Conservation (phyloP, 2,888 invertebrate species). For the Mechanitis mazaeus region DNA sequence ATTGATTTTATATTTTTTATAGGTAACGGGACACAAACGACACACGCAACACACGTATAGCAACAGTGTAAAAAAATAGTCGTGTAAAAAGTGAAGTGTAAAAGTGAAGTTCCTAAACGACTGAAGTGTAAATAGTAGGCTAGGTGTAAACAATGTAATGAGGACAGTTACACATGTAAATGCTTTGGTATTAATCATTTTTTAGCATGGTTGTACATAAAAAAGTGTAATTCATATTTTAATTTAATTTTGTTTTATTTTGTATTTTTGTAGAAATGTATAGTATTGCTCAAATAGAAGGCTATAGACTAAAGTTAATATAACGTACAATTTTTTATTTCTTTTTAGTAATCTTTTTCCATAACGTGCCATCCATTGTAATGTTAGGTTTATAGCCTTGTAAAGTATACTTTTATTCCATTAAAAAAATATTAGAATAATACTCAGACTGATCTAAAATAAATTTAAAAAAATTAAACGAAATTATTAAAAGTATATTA, state of each 20-base stretch:
- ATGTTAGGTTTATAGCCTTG: neutral
- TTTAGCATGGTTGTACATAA: neutral
- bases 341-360: neutral
- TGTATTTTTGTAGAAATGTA: slow-evolving; percentile 5
- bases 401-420: slow-evolving; percentile 7
- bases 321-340: neutral
- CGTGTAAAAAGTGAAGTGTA: slow-evolving; percentile 21
- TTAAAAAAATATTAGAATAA: slow-evolving; percentile 6
- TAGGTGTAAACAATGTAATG: slow-evolving; percentile 33
- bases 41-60: slow-evolving; percentile 66
- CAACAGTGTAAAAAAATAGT: slow-evolving; percentile 35
- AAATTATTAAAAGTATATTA: slow-evolving; percentile 28
- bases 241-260: neutral
- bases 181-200: slow-evolving; percentile 9
- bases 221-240: neutral
- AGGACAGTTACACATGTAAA: slow-evolving; percentile 8
- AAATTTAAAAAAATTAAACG: slow-evolving; percentile 25
- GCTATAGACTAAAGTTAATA: slow-evolving; percentile 9
- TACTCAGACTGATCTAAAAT: slow-evolving; percentile 10
- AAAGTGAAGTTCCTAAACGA: slow-evolving; percentile 53
- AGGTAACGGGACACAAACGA: slow-evolving; percentile 59
- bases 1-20: slow-evolving; percentile 40
- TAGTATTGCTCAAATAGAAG: slow-evolving; percentile 19
- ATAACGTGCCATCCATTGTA: slow-evolving; percentile 11
- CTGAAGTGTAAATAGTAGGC: slow-evolving; percentile 43